Evolutionary conservation across 2,888 invertebrate species (phyloP).

Genomic region (Drosophila sordidula): DNA sequence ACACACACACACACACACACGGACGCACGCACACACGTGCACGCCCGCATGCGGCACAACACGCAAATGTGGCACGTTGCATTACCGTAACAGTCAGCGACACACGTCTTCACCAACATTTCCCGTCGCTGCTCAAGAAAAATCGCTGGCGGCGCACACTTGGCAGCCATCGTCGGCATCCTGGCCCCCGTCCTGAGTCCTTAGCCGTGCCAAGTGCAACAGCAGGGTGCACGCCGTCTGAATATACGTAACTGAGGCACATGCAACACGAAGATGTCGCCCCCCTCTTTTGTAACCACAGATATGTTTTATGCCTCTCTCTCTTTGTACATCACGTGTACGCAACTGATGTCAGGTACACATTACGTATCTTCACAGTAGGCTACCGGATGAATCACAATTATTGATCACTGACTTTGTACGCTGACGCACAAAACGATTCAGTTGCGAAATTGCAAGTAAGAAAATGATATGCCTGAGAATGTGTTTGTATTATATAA

Average conservation of each 20-base stretch:
- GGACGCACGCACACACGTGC: background rate
- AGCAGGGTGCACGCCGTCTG: background rate
- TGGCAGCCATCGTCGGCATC: slow-evolving; percentile 16
- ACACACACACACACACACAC: background rate
- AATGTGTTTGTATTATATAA: no score
- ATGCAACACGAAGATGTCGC: background rate
- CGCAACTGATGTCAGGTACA: background rate
- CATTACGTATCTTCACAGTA: slow-evolving; percentile 2
- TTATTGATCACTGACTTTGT: background rate
- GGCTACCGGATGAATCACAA: slow-evolving; percentile 4
- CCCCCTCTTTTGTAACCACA: slow-evolving; percentile 5
- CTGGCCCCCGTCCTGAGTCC: slow-evolving; percentile 2
- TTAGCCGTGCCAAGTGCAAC: slow-evolving; percentile 13
- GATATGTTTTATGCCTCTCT: no score
- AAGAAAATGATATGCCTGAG: no score
- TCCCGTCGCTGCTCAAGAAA: slow-evolving; percentile 30
- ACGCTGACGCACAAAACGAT: no score
- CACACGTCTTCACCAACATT: slow-evolving; percentile 33
- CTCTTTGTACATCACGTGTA: background rate
- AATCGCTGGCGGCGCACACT: slow-evolving; percentile 42
- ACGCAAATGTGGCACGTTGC: slow-evolving; percentile 40
- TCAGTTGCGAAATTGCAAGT: no score
- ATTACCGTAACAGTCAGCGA: slow-evolving; percentile 42
- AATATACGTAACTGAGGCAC: background rate
- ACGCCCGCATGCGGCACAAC: background rate